A percentile compares a stretch with the other conserved stretches of the same genome.
Conservation (phyloP, 1,140 invertebrate genomes). For the Proales similis region DNA sequence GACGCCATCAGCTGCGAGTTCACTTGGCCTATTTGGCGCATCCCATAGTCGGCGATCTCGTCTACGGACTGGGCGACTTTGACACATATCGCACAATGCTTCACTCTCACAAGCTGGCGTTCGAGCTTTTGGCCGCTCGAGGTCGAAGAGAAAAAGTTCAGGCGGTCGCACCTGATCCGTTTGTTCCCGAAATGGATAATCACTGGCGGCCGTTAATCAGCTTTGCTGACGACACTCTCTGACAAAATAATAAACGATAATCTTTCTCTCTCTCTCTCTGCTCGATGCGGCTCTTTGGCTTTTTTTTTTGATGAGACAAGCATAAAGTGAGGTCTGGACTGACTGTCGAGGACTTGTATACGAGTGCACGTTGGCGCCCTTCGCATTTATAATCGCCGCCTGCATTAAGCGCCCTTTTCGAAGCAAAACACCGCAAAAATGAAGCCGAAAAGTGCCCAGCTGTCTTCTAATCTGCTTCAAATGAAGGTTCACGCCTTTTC, state of each 20-base stretch:
- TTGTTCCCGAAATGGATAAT: conserved; percentile 19
- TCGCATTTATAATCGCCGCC: no score
- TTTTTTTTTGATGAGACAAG: background rate
- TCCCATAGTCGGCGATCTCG: conserved; percentile 77
- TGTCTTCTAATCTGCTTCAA: conserved; percentile 30
- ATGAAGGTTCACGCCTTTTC: conserved; percentile 28
- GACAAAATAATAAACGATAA: no score
- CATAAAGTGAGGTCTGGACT: background rate
- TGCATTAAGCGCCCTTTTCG: no score
- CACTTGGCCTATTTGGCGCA: conserved; percentile 88
- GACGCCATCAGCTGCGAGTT: conserved; percentile 92
- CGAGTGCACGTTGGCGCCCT: no score
- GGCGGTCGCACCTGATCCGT: conserved; percentile 27
- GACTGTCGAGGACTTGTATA: conserved; percentile 2
- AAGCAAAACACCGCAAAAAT: conserved; percentile 1
- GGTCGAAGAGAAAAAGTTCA: conserved; percentile 12
- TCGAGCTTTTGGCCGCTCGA: conserved; percentile 16
- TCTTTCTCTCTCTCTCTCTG: no score
- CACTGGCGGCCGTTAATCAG: conserved; percentile 30
- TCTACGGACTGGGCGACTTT: conserved; percentile 38
- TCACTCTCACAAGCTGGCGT: conserved; percentile 18
- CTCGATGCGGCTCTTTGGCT: background rate
- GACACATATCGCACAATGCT: conserved; percentile 34
- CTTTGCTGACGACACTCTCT: no score
- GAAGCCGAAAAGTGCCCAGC: conserved; percentile 9